Evolutionary conservation across 2,888 invertebrate genomes (phyloP).

Genomic region (Coecobrya sp.): DNA sequence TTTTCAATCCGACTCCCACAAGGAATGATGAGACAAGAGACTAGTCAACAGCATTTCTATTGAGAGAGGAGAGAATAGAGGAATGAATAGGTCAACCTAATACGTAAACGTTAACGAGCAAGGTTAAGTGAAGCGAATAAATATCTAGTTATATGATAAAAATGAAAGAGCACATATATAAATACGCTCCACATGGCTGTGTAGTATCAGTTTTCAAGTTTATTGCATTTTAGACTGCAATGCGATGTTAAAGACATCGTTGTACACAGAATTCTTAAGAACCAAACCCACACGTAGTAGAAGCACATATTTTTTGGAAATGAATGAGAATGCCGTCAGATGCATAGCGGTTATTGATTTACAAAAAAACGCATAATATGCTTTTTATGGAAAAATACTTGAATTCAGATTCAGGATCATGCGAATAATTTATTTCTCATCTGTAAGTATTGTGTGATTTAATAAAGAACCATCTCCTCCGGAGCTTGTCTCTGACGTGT

Average conservation of each 20-base stretch:
- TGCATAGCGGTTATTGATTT: conserved; percentile 19
- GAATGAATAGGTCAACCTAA: conserved; percentile 13
- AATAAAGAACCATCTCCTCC: not conserved
- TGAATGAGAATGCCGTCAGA: not conserved
- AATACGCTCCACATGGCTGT: not conserved
- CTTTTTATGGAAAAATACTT: not conserved
- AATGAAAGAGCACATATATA: not conserved
- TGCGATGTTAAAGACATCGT: not conserved
- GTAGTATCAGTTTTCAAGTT: not conserved
- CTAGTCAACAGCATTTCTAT: conserved; percentile 16
- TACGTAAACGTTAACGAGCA: conserved; percentile 35
- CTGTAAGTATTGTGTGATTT: not conserved
- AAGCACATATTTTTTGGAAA: not conserved
- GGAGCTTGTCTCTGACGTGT: not conserved
- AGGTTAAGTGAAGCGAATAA: conserved; percentile 32
- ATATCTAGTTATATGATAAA: conserved; percentile 3
- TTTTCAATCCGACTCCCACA: conserved; percentile 31
- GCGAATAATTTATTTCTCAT: not conserved
- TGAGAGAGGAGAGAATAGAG: not conserved
- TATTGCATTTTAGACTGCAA: too few species aligned
- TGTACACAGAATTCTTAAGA: not conserved
- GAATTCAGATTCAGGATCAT: conserved; percentile 7
- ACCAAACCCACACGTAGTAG: not conserved
- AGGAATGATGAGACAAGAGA: not conserved
- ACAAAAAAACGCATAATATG: not conserved